Evolutionary conservation across 2,888 invertebrate genomes (phyloP).

Genomic region (Parapristionchus giblindavisi): DNA sequence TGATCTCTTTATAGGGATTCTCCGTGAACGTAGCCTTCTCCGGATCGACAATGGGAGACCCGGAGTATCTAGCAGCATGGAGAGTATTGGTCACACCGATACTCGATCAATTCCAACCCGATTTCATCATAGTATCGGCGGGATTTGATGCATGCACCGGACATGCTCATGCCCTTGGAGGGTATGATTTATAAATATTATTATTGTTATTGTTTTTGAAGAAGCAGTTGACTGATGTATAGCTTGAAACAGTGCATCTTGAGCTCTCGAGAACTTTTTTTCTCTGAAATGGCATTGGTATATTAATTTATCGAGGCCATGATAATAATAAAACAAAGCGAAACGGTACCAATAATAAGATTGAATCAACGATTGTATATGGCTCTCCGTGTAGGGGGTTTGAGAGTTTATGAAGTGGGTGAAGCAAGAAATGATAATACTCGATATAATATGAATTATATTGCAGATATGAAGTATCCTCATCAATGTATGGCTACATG

Average conservation of each 20-base stretch:
- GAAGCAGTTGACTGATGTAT: no score
- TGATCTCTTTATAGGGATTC: slow-evolving; percentile 78
- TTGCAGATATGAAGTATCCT: slow-evolving; percentile 84
- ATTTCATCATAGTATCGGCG: slow-evolving; percentile 85
- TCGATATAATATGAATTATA: background rate
- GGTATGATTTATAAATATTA: no score
- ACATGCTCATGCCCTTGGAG: slow-evolving; percentile 93
- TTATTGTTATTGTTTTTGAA: no score
- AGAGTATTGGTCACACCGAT: slow-evolving; percentile 94
- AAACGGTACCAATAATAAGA: no score
- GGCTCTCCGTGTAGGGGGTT: no score
- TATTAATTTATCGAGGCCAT: background rate
- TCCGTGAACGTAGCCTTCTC: slow-evolving; percentile 97
- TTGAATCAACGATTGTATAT: no score
- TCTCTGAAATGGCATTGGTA: background rate
- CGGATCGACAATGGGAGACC: slow-evolving; percentile 89
- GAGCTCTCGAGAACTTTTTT: background rate
- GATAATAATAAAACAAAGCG: background rate
- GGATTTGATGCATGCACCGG: slow-evolving; percentile 97
- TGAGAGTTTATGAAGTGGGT: background rate
- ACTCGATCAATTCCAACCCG: slow-evolving; percentile 76
- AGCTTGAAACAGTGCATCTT: background rate
- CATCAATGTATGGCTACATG: slow-evolving; percentile 86
- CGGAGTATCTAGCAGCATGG: slow-evolving; percentile 88
- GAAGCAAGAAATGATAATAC: background rate